Evolutionary conservation across 2,888 invertebrate genomes (phyloP), one percentile per base, ranked within the genome.

Genomic region (Uropetala carovei): DNA sequence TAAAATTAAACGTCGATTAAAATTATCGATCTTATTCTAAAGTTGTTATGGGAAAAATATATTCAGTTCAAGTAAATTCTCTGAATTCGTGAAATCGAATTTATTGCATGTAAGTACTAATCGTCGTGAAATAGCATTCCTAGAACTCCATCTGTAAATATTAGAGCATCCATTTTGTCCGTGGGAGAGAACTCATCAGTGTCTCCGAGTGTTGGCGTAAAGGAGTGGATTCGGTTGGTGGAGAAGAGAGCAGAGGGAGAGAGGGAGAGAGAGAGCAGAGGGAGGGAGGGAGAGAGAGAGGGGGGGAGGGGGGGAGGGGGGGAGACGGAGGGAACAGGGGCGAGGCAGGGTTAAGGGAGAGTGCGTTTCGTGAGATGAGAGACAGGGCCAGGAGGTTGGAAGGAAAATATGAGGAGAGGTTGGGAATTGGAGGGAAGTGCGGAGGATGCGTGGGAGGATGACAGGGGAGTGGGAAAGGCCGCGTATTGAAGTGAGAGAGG

Each of bases 331-430:
- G 10, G 75, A 27, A 75, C n/a, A n/a, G n/a, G n/a, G n/a, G n/a
- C n/a, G n/a, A n/a, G n/a, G n/a, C n/a, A n/a, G n/a, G n/a, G n/a
- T n/a, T n/a, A n/a, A n/a, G n/a, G n/a, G n/a, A n/a, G n/a, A n/a
- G n/a, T n/a, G 43, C 18, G 83, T n/a, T 56, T n/a, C 27, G 83
- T 57, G 56, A 83, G 83, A 83, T 83, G 83, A 83, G 83, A 83
- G 83, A 83, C 83, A 83, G 83, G 83, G 83, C 43, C 83, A 83
- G 83, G 43, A 83, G 83, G 83, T 83, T 57, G 83, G 16, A 43
- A 57, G 10, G 57, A 83, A 57, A 56, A 83, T 83, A 5, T 43
- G 43, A 43, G 83, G 83, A 83, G 83, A 56, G 83, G 18, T 16
- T 16, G 83, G 30, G 83, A 81, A 22, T 11, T 8, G 57, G 83